Evolutionary conservation across 1,140 invertebrate genomes (phyloP), one percentile per base, ranked within the genome.

Genomic region (Drosophila lini): DNA sequence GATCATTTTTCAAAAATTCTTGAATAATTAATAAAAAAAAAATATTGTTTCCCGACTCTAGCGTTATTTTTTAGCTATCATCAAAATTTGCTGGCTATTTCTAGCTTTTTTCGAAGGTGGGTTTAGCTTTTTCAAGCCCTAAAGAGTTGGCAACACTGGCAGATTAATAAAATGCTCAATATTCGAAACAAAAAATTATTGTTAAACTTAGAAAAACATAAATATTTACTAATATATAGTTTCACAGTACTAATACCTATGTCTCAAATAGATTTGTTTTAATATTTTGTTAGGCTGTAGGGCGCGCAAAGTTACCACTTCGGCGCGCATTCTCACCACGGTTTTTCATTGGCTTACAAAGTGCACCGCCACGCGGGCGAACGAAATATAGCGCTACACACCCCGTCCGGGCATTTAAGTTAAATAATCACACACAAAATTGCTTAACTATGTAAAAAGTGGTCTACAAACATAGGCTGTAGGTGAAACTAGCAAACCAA

Each of bases 351-450:
- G 90, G 90, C 28, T 65, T 13, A 70, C 34, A 52, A 74, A 91
- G 62, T 82, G 90, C 86, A 78, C 63, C 65, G 73, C 67, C 68
- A 76, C 71, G 56, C 67, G 80, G 64, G 76, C 90, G 90, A 91
- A 91, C 90, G 70, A 59, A 88, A 90, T 73, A 74, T 31, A 16
- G 48, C 84, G 32, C 84, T 88, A 84, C 81, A 57, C 65, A 15
- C 25, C 11, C n/a, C 13, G 38, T 48, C 5, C 15, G 65, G 55
- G 65, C 74, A 84, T 71, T 59, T 77, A 52, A 47, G 53, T 16
- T 5, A 8, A 5, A 11, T 1, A n/a, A 42, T n/a, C 1, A 31
- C 11, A 16, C 25, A 25, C 5, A 11, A 15, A 32, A 3, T 13
- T 15, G 1, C 2, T 4, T 5, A 15, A 11, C 19, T 16, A 64